Evolutionary conservation across 2,888 invertebrate genomes (phyloP).

Genomic region (Labia minor): DNA sequence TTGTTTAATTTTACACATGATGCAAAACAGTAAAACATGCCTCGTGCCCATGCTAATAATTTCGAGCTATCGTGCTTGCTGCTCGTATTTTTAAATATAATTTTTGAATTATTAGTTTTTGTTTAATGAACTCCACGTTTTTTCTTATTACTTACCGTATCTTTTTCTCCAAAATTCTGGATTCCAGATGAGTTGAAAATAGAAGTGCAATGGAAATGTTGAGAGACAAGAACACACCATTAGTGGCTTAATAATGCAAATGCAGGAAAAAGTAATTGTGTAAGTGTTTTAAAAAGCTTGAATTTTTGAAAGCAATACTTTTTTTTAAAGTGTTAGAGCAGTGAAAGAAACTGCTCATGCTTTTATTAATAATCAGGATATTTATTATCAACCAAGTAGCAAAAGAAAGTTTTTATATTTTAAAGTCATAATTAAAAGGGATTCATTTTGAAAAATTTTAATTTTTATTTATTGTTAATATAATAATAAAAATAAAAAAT

Average conservation of each 20-base stretch:
- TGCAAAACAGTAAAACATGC: neutral
- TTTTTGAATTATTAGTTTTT: conserved; percentile 28
- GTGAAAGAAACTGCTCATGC: neutral
- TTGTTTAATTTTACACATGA: neutral
- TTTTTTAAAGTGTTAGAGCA: neutral
- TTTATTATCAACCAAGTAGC: too few species aligned
- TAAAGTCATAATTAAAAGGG: too few species aligned
- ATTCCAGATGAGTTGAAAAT: conserved; percentile 24
- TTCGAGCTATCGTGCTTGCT: neutral
- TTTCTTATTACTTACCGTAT: conserved; percentile 54
- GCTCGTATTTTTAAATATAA: conserved; percentile 23
- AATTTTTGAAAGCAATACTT: neutral
- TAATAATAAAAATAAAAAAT: too few species aligned
- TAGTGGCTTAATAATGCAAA: conserved; percentile 14
- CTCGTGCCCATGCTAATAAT: conserved; percentile 1
- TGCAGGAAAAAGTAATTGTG: conserved; percentile 22
- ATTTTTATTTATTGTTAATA: too few species aligned
- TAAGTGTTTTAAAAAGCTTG: conserved; percentile 14
- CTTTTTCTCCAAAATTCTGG: conserved; percentile 75
- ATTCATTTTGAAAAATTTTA: too few species aligned
- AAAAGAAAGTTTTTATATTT: too few species aligned
- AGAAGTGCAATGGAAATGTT: conserved; percentile 24
- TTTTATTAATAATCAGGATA: neutral
- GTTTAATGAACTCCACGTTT: conserved; percentile 18
- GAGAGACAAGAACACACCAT: conserved; percentile 24